Base-by-base conservation (phyloP, 2,888 invertebrate genomes). In the Furcula furcula region DNA sequence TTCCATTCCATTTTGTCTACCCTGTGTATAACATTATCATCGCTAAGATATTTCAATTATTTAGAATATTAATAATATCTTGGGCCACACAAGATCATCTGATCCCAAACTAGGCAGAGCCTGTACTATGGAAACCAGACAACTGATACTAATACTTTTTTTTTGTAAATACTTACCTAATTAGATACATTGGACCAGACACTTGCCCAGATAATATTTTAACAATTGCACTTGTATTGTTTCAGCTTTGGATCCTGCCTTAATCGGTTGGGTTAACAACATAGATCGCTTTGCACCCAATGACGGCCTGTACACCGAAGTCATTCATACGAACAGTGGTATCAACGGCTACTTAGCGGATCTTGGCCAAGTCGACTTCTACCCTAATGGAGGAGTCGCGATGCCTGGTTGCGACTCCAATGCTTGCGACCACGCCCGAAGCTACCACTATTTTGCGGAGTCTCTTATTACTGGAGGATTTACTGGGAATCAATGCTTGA, bases 321-420 rank as follows among this genome's bases (percentile, higher is more conserved):
- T 77, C 0, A 72, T 82, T 12, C 80, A 81, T 32, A 81, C 81
- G 0, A 82, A 80, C 46, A 70, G 67, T 14, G 79, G 76, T 2
- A 40, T 78, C 18, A 66, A 67, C 19, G 82, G 82, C 0, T 80
- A 70, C 28, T 38, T 77, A 1, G 68, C 51, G 3, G 68, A 67
- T 16, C 49, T 79, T 18, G 82, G 56, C 7, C 57, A 77, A 7
- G 75, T 76, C 0, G 82, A 82, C 39, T 80, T 82, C 36, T 83
- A 82, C 27, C 79, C 77, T 2, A 82, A 82, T 20, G 76, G 76
- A 0, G 83, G 77, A 0, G 62, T 74, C 11, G 67, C 70, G 2
- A 80, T 80, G 80, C 77, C 81, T 2, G 81, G 81, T 1, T 83
- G 82, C 28, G 46, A 63, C 26, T 64, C 76, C 2, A 58, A 76